Conservation (phyloP, 1,140 invertebrate genomes). For the Cecropterus lyciades region DNA sequence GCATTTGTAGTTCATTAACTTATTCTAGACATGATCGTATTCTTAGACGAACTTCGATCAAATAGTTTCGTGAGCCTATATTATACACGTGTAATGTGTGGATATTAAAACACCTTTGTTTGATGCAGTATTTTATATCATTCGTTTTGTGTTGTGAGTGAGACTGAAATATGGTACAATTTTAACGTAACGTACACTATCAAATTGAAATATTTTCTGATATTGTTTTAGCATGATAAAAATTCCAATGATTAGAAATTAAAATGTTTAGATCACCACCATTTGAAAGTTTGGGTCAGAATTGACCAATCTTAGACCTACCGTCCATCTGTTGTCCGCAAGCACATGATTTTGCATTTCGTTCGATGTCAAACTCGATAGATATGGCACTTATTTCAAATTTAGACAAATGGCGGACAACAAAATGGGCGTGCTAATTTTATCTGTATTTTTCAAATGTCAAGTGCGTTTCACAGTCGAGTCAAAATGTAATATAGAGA, state of each 20-base stretch:
- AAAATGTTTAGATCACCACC: neutral
- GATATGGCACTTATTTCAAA: conserved; percentile 5
- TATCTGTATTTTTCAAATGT: conserved; percentile 42
- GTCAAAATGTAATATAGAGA: conserved; percentile 51
- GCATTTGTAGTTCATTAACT: conserved; percentile 80
- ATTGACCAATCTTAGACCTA: neutral
- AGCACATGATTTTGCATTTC: conserved; percentile 22
- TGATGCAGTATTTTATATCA: conserved; percentile 80
- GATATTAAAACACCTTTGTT: conserved; percentile 55
- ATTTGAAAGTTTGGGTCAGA: neutral
- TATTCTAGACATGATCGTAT: conserved; percentile 77
- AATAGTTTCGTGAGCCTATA: conserved; percentile 70
- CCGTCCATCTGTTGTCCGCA: conserved; percentile 2
- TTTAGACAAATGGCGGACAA: conserved; percentile 35
- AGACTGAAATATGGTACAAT: conserved; percentile 81
- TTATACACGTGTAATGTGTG: conserved; percentile 49
- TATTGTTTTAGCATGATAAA: conserved; percentile 44
- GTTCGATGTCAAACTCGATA: neutral
- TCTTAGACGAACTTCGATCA: conserved; percentile 72
- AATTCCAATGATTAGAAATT: no score
- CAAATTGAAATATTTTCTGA: conserved; percentile 64
- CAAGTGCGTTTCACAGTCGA: conserved; percentile 37
- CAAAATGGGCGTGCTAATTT: conserved; percentile 11
- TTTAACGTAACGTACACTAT: conserved; percentile 63
- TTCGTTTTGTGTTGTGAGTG: conserved; percentile 76